Evolutionary conservation across 2,797 vertebrate genomes (phyloP).

Genomic region (Coregonus suidteri): DNA sequence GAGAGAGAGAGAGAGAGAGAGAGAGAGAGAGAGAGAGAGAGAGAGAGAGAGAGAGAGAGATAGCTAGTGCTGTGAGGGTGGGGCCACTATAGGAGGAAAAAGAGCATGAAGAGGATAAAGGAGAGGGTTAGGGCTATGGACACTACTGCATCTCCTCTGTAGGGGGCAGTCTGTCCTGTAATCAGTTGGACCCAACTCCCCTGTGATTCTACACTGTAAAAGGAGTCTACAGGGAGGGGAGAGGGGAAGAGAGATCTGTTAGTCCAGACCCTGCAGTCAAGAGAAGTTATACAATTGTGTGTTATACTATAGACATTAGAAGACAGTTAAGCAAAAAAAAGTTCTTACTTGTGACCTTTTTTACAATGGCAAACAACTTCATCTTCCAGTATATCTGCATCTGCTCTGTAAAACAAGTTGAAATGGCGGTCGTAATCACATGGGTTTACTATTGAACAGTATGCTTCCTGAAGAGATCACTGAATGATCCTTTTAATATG

Average conservation of each 20-base stretch:
- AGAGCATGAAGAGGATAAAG: conserved; percentile 9
- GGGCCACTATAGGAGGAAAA: not conserved
- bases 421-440: conserved; percentile 53
- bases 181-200: conserved; percentile 21
- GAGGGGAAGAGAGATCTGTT: not conserved
- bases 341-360: not conserved
- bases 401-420: conserved; percentile 73
- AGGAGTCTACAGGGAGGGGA: not conserved
- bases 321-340: no score
- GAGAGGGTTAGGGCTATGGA: conserved; percentile 24
- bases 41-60: no score
- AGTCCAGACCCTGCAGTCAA: not conserved
- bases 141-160: conserved; percentile 49
- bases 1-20: not conserved
- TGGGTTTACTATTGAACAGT: conserved; percentile 56
- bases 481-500: conserved; percentile 78
- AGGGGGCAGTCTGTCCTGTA: conserved; percentile 56
- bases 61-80: no score
- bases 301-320: not conserved
- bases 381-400: conserved; percentile 64
- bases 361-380: not conserved
- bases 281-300: not conserved
- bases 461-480: conserved; percentile 72
- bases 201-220: conserved; percentile 24
- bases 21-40: not conserved